Base-by-base conservation (phyloP, 2,797 vertebrate species). In the Phoebastria nigripes region DNA sequence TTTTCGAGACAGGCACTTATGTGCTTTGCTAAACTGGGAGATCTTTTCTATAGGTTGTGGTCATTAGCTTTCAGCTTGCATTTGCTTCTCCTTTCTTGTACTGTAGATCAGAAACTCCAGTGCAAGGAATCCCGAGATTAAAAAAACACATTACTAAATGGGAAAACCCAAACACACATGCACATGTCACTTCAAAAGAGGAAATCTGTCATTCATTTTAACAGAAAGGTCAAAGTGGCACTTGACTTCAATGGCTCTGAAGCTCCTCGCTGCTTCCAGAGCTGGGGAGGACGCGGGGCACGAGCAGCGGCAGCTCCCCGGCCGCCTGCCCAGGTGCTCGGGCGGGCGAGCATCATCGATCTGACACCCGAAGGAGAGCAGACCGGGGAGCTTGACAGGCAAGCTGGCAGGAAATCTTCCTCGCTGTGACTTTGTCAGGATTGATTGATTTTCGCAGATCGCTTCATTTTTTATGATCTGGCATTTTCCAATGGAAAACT, bases 401-500 rank as follows among this genome's bases (percentile, higher is more conserved):
- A 21, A 80, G 79, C 76, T 79, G 82, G 81, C 93, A 89, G 79
- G 74, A 79, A 69, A 35, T 0, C 58, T 37, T 82, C 76, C 84
- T 87, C 1, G 0, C 87, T 46, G 49, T 6, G 86, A 5, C 86
- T 63, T 61, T 56, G 86, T 71, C 77, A 76, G 78, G 37, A 86
- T 21, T n/a, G 88, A 93, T 26, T 58, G 86, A 93, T 89, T 82
- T 47, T 66, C 18, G 18, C 63, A 41, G 12, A 58, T 78, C 18
- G 6, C 73, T 74, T 42, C 31, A 21, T 70, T 49, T 84, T 54
- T 91, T 47, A 90, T 10, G 8, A 69, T 9, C 65, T 81, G 90
- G 77, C 88, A 26, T 74, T 90, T 95, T 83, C 62, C 65, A 42
- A 4, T 24, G 72, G 91, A 74, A 91, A 95, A 31, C 29, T 13